Evolutionary conservation across 1,140 invertebrate genomes (phyloP), one percentile per base, ranked within the genome.

Genomic region (Bombus superbus): DNA sequence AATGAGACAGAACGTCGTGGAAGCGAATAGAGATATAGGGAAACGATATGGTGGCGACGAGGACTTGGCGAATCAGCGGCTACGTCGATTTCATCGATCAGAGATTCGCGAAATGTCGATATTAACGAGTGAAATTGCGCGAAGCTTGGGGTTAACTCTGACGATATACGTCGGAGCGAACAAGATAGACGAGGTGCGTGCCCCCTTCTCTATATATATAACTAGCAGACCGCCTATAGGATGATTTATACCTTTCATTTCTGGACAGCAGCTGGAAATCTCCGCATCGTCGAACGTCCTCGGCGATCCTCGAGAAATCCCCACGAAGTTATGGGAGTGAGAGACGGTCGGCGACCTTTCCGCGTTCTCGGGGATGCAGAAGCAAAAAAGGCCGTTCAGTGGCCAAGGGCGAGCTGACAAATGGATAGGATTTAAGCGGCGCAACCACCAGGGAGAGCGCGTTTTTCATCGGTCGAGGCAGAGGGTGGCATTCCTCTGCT

Each of bases 401-500:
- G 86, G 86, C 86, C 82, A 76, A 88, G 86, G 88, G 77, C 78
- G 76, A 88, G 80, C 85, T 91, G 88, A 93, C 89, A 92, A 93
- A 92, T 90, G 86, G 89, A 82, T 40, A 77, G 87, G 88, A 93
- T 92, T 93, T 92, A 92, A 92, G 87, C 83, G 89, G 81, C 87
- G 89, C 87, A 92, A 89, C 89, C 88, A 88, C 72, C 81, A 81
- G 87, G 86, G 88, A 78, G 85, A 89, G 89, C 68, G 88, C 85
- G 92, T 93, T 93, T 93, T 93, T 93, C 92, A 92, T 92, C 90
- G 81, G 83, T 35, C 74, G 32, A 57, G 85, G 72, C 77, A 83
- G 89, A 89, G 85, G 89, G 87, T 78, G 80, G 79, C 72, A 78
- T 25, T n/a, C 42, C 81, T 74, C 77, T 89, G 89, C 91, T 90